Evolutionary conservation across 2,888 invertebrate genomes (phyloP).

Genomic region (Drosophila infuscata): DNA sequence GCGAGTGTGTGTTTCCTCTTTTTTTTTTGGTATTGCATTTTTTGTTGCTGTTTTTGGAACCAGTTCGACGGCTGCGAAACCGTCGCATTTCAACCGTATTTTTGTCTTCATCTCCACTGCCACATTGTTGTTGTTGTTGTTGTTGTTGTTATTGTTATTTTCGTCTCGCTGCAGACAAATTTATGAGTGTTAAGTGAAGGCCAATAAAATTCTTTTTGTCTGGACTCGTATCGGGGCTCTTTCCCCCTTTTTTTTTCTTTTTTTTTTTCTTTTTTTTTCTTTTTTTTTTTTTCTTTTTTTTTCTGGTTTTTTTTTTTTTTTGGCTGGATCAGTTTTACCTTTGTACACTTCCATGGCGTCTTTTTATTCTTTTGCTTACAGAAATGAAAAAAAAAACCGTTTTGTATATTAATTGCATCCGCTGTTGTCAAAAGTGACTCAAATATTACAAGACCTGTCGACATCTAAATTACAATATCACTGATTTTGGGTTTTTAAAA

Average conservation of each 20-base stretch:
- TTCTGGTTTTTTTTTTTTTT: not conserved
- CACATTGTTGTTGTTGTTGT: constrained; percentile 19
- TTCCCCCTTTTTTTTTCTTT: not conserved
- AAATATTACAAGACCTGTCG: not conserved
- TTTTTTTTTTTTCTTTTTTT: not conserved
- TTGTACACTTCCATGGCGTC: constrained; percentile 19
- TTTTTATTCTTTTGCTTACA: not conserved
- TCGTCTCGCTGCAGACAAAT: constrained; percentile 72
- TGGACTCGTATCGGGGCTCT: constrained; percentile 49
- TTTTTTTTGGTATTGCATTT: constrained; percentile 16
- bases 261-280: too few species aligned
- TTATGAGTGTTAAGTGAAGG: constrained; percentile 81
- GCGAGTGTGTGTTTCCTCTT: not conserved
- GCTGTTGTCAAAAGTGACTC: not conserved
- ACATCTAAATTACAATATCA: too few species aligned
- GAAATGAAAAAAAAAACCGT: constrained; percentile 1
- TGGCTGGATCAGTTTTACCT: constrained; percentile 14
- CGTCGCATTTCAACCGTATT: constrained; percentile 72
- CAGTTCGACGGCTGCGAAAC: constrained; percentile 73
- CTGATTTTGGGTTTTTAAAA: too few species aligned
- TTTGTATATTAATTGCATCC: constrained; percentile 26
- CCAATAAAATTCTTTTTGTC: constrained; percentile 79
- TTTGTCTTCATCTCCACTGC: constrained; percentile 38
- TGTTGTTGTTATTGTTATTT: constrained; percentile 13
- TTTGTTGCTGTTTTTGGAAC: constrained; percentile 45